Conservation (phyloP, 2,888 invertebrate genomes). For the Strigamia maritima region DNA sequence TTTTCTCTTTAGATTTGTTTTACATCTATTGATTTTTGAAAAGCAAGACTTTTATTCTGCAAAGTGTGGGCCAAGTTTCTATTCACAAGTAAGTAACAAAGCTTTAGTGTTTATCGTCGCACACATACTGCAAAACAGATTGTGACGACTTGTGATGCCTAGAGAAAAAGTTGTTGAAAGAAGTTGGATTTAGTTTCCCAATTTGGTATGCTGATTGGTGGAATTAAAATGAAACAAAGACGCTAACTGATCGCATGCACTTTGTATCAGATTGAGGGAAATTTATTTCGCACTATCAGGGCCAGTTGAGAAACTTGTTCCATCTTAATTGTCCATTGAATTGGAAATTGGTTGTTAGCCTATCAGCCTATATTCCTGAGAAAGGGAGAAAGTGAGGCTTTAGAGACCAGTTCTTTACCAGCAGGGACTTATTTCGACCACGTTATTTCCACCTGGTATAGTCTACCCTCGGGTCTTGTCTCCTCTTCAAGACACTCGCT, state of each 20-base stretch:
- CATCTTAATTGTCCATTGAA: conserved; percentile 34
- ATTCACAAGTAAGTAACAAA: not conserved
- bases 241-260: conserved; percentile 6
- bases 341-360: conserved; percentile 32
- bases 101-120: not conserved
- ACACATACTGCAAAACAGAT: not conserved
- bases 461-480: conserved; percentile 32
- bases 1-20: not conserved
- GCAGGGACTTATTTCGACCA: conserved; percentile 34
- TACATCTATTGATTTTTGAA: not conserved
- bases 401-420: conserved; percentile 32
- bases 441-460: conserved; percentile 34
- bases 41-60: not conserved
- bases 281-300: conserved; percentile 9
- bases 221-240: not conserved
- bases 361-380: conserved; percentile 13
- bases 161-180: not conserved
- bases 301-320: conserved; percentile 25
- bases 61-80: not conserved
- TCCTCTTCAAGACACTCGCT: conserved; percentile 11
- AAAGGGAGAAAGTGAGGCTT: conserved; percentile 22
- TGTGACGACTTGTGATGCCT: not conserved
- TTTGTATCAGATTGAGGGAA: conserved; percentile 17
- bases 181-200: not conserved
- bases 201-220: conserved; percentile 2